Base-by-base conservation (phyloP, 2,888 invertebrate species). In the Cerastis leucographa region DNA sequence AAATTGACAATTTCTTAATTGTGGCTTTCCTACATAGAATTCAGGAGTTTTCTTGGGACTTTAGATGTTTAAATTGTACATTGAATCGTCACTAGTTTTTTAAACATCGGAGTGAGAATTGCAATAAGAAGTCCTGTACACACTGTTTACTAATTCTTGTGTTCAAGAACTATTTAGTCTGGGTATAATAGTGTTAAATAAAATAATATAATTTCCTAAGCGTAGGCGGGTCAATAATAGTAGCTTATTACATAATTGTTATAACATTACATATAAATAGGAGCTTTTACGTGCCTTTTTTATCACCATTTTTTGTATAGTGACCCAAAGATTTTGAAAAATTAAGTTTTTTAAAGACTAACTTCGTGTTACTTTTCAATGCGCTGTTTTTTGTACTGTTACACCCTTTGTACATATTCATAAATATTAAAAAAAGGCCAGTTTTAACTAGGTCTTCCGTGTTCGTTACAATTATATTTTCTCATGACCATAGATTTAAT, bases 311-410 rank as follows among this genome's bases (percentile, higher is more conserved):
- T 78, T 84, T 78, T 78, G 61, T 81, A 66, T 75, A 64, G 68
- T 78, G 78, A 84, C 87, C 90, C 90, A 90, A 91, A 90, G 89
- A 88, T 80, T 81, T 81, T 74, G 64, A 67, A 76, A 74, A 74
- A 64, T 40, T 73, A 61, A 65, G 9, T 68, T 79, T 76, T 25
- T 19, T 62, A 74, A 81, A 78, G 54, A 85, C 65, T 74, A 74
- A 74, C 35, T 66, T 56, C 61, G 66, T 59, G 78, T 75, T 78
- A 61, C 56, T 54, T 69, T 76, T 56, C 44, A 71, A 79, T 70
- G 64, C 76, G 81, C 71, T 44, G 71, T 67, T 72, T 74, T 79
- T 46, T 73, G 14, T 76, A 67, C 65, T 44, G 51, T 71, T 75
- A 65, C 62, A 71, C 61, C 19, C 19, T 35, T 25, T 69, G 59